phyloP scores from a whole-genome alignment of 2,888 invertebrate species.

The Perizoma affinitatum region DNA sequence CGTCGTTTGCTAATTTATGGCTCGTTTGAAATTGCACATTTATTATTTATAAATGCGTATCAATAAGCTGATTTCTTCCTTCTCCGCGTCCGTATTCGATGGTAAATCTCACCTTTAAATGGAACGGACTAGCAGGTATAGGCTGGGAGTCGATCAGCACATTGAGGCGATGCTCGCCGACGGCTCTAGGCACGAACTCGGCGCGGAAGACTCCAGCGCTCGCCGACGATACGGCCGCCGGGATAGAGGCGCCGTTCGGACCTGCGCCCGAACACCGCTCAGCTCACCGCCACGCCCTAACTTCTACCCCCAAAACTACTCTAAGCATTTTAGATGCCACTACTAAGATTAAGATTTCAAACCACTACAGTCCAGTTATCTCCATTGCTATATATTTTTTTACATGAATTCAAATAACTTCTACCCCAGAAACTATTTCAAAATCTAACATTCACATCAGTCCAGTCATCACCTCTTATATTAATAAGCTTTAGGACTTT shows the following conservation, averaged over 20 bases:
- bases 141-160: slow-evolving; percentile 92
- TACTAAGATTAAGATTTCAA: no score
- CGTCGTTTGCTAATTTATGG: no score
- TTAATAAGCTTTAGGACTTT: background rate
- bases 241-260: slow-evolving; percentile 95
- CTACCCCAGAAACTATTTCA: slow-evolving; percentile 2
- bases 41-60: no score
- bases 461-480: background rate
- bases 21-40: no score
- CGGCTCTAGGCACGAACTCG: slow-evolving; percentile 95
- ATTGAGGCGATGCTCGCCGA: slow-evolving; percentile 95
- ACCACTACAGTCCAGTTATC: no score
- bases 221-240: slow-evolving; percentile 93
- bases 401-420: no score
- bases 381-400: no score
- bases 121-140: slow-evolving; percentile 96
- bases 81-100: no score
- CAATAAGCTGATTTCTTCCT: no score
- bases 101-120: slow-evolving; percentile 87
- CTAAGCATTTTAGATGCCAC: no score
- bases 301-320: slow-evolving; percentile 24
- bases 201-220: slow-evolving; percentile 93
- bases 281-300: slow-evolving; percentile 76
- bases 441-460: slow-evolving; percentile 4
- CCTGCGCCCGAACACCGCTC: slow-evolving; percentile 85